Evolutionary conservation across 2,888 invertebrate genomes (phyloP).

Genomic region (Macrosiphum euphorbiae): DNA sequence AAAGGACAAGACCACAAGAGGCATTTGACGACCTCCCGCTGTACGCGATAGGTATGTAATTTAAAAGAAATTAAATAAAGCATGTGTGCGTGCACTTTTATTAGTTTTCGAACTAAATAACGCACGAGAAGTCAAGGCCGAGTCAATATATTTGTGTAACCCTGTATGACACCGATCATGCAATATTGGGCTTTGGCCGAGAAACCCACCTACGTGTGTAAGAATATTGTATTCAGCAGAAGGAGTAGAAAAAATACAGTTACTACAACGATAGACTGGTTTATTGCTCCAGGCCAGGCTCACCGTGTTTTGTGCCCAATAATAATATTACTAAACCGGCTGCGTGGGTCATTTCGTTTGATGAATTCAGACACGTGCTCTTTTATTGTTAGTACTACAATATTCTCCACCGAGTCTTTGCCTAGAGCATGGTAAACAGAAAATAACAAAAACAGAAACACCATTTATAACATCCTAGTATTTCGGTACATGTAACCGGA

Average conservation of each 20-base stretch:
- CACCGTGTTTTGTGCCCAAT: constrained; percentile 60
- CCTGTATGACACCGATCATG: constrained; percentile 48
- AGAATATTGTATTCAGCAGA: constrained; percentile 42
- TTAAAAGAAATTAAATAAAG: background rate
- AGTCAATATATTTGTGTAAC: constrained; percentile 43
- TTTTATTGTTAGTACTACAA: constrained; percentile 51
- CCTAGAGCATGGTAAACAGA: constrained; percentile 34
- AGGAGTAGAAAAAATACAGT: constrained; percentile 56
- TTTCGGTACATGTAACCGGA: constrained; percentile 21
- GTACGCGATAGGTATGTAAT: background rate
- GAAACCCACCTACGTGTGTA: constrained; percentile 50
- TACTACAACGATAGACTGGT: constrained; percentile 54
- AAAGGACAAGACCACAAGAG: background rate
- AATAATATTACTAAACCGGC: constrained; percentile 62
- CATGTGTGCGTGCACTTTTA: constrained; percentile 6
- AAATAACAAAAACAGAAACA: constrained; percentile 43
- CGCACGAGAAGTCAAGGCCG: constrained; percentile 48
- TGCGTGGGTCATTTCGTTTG: constrained; percentile 58
- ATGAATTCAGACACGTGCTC: constrained; percentile 60
- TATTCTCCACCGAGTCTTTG: background rate
- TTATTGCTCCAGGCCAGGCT: constrained; percentile 60
- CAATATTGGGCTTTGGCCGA: constrained; percentile 57
- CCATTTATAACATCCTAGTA: constrained; percentile 18
- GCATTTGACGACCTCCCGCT: background rate
- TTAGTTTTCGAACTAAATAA: background rate